Evolutionary conservation across 2,113 vertebrate genomes (phyloP), one percentile per base, ranked within the genome.

Genomic region (Cryptomyrus ogoouensis): DNA sequence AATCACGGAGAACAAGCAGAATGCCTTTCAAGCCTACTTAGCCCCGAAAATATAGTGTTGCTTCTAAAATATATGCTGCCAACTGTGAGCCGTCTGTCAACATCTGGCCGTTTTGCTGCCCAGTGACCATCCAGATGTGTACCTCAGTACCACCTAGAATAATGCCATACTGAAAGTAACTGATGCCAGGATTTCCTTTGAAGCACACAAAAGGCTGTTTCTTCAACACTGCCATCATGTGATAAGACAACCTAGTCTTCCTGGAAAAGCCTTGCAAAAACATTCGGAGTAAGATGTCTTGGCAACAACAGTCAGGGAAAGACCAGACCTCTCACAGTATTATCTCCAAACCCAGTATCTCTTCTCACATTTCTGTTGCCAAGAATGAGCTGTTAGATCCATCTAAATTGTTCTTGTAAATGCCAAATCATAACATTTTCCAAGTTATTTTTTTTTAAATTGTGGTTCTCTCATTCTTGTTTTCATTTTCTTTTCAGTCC

Each of bases 381-480:
- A 88, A 49, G 62, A 49, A 17, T 47, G 39, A 42, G n/a, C 58
- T 47, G 39, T 94, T 92, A 94, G 53, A 89, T 94, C 89, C 90
- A 88, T 93, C 90, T 91, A 90, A 93, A 93, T 92, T 90, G 91
- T 89, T 83, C 80, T 89, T 58, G 70, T 89, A 93, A 95, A 95
- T 93, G 93, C 92, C 94, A 94, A 87, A 89, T 62, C 50, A 3
- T 31, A 89, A 53, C 46, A 56, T 19, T 83, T 12, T 90, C 35
- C 77, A 83, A 44, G 46, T 85, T 91, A 66, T 10, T 88, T 86
- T 24, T 83, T 89, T 62, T 86, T 35, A 50, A 53, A 46, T 27
- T 85, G 10, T 70, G 10, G n/a, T 86, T 62, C 53, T 56, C 77
- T 53, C 47, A 27, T 35, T 90, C 83, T 35, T 39, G 17, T 52